Evolutionary conservation across 2,888 invertebrate genomes (phyloP), one percentile per base, ranked within the genome.

Genomic region (Tryphoninae sp.): DNA sequence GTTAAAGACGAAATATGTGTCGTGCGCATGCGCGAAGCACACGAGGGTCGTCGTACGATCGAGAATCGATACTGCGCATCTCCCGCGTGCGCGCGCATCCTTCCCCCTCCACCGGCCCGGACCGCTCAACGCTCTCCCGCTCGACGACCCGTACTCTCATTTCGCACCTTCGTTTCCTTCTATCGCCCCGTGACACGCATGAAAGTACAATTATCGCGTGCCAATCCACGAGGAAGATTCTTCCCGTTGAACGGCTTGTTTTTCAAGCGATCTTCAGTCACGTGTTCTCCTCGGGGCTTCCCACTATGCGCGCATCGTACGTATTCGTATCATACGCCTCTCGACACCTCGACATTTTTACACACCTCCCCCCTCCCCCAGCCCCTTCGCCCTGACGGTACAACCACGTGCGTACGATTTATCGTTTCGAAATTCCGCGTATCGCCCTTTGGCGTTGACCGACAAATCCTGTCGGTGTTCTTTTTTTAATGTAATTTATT

Each of bases 191-290:
- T 72, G 76, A 76, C 80, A 76, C 80, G 80, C 80, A 80, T 80
- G 76, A 26, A 61, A 65, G 67, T 61, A 76, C 80, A 77, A 80
- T 80, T 80, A 80, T 80, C 72, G 76, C 80, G 76, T 72, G 80
- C 76, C 80, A 62, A 80, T 68, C 61, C 72, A 76, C 72, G 67
- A n/a, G 72, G 76, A 80, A 80, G 62, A 80, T 80, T 80, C 61
- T 80, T 80, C 80, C 72, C 62, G 76, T 80, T 62, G 72, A 80
- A 23, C 72, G 76, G 16, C 72, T 61, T 33, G 67, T 77, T 80
- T 80, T 76, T 77, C 80, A 80, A 80, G 72, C 76, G 72, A 76
- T 80, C 68, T 73, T 53, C 72, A 80, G 67, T 72, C 71, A 76
- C 75, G 58, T 67, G 76, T 51, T 19, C 51, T 61, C 61, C 33